Evolutionary conservation across 2,797 vertebrate genomes (phyloP), one percentile per base, ranked within the genome.

Genomic region (Myripristis murdjan): DNA sequence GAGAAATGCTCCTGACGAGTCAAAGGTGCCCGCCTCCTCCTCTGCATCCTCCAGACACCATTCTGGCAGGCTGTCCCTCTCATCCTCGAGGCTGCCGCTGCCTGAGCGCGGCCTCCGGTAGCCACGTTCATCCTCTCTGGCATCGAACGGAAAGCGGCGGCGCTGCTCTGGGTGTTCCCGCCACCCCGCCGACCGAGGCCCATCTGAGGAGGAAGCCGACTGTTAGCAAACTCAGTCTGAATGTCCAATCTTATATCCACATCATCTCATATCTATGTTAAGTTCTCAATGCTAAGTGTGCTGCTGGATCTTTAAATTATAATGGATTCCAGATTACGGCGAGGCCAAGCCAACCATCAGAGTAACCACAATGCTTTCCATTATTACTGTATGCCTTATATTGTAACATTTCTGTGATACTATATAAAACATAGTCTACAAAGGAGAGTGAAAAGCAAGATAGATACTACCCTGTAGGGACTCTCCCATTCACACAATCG

Each of bases 31-130:
- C n/a, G 97, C 99, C 87, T 99, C 98, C 78, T 98, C 98, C 6
- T 99, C 98, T 0, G 97, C 98, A 2, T 99, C 98, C 82, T 99
- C 98, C 60, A 99, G 93, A 78, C 98, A 99, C 98, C 98, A 99
- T 81, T 99, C 98, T 0, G 98, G 98, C 75, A 99, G 94, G 79
- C 95, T 97, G 87, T 98, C 98, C 85, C 97, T 92, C 85, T 99
- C 98, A 0, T 99, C 98, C 0, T 99, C 98, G 79, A 97, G 89
- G 88, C 97, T 97, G 70, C 97, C 96, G 0, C 97, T 98, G 82
- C 97, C 97, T 0, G 96, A 97, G 60, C 96, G 95, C 5, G 96
- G 95, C 31, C 97, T 95, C 3, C 98, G 95, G 84, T 97, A 98
- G 41, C 95, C 94, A 4, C 97, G 96, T 15, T 99, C 98, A 0